Evolutionary conservation across 1,140 invertebrate genomes (phyloP).

Genomic region (Trialeurodes vaporariorum): DNA sequence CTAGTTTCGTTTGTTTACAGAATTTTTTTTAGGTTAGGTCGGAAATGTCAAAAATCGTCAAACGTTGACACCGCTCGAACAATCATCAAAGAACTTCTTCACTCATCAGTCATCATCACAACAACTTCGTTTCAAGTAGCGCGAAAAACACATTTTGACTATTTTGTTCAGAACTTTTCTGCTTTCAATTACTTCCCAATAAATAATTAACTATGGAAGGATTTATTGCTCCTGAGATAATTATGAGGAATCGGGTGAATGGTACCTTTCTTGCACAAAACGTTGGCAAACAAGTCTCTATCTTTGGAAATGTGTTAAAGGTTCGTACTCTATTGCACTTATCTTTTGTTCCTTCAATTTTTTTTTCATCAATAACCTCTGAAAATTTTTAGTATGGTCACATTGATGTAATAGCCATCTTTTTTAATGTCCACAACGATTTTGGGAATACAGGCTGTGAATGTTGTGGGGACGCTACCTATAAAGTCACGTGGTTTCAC

Average conservation of each 20-base stretch:
- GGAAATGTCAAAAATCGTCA: no score
- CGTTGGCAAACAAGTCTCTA: neutral
- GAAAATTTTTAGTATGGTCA: neutral
- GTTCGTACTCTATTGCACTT: no score
- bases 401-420: neutral
- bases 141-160: no score
- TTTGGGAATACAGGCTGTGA: no score
- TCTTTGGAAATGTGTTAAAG: neutral
- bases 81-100: no score
- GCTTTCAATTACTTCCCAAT: neutral
- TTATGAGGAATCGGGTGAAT: neutral
- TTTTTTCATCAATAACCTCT: neutral
- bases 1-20: no score
- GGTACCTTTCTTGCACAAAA: neutral
- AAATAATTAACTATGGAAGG: neutral
- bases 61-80: no score
- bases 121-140: no score
- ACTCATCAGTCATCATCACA: no score
- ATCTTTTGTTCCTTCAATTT: no score
- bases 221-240: neutral
- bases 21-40: no score
- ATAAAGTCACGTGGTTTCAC: neutral
- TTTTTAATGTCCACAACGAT: neutral
- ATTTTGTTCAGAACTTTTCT: no score
- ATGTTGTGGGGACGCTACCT: neutral